A percentile compares a stretch with the other conserved stretches of the same genome.
phyloP scores from a whole-genome alignment of 2,888 invertebrate genomes.

The Pristionchus fissidentatus region DNA sequence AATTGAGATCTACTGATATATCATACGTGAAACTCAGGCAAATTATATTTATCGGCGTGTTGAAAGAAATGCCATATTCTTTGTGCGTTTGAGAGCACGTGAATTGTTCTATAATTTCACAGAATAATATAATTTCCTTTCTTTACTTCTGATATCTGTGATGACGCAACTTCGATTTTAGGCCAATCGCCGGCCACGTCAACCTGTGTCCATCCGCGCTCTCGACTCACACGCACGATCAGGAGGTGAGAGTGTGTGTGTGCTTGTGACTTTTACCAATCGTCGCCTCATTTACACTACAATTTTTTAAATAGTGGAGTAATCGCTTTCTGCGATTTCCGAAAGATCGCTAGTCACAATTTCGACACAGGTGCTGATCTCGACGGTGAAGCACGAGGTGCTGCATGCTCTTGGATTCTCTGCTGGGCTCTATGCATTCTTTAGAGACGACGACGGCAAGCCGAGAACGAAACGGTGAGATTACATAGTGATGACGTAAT shows the following conservation, averaged over 20 bases:
- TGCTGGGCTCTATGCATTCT: constrained; percentile 95
- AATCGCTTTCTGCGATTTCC: constrained; percentile 9
- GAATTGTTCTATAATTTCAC: too few species aligned
- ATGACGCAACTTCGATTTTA: constrained; percentile 52
- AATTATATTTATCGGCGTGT: too few species aligned
- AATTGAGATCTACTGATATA: too few species aligned
- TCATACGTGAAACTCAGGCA: too few species aligned
- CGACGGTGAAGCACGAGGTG: constrained; percentile 98
- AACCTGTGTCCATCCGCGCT: constrained; percentile 96
- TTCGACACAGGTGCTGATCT: constrained; percentile 80
- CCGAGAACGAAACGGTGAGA: constrained; percentile 79
- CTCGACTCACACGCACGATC: constrained; percentile 90
- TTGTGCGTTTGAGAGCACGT: too few species aligned
- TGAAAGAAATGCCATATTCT: too few species aligned
- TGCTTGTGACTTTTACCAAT: constrained; percentile 45
- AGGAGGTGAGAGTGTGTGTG: constrained; percentile 79
- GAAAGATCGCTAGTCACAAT: not conserved
- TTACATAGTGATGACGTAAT: not conserved
- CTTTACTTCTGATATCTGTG: not conserved
- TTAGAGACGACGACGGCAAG: constrained; percentile 83
- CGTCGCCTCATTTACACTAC: too few species aligned
- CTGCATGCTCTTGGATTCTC: constrained; percentile 97
- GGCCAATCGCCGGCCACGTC: constrained; percentile 96
- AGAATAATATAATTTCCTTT: too few species aligned
- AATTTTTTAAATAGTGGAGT: too few species aligned